Percentiles rank a stretch among this genome's conserved stretches.
phyloP scores from a whole-genome alignment of 2,797 vertebrate species.

The Argentina silus region DNA sequence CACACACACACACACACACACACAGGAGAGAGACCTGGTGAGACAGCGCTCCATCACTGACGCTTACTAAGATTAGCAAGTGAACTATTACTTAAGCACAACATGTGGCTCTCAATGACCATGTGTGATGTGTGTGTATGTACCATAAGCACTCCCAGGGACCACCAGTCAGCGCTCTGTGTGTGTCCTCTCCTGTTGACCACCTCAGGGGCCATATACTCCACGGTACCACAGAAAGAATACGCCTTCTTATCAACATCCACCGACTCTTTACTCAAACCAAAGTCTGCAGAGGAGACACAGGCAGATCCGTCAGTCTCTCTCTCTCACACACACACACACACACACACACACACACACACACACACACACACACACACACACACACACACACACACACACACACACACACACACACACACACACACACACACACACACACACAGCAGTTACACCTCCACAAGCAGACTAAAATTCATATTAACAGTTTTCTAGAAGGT shows the following conservation, averaged over 20 bases:
- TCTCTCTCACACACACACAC: no score
- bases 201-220: constrained; percentile 99
- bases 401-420: background rate
- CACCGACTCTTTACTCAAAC: constrained; percentile 98
- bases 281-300: constrained; percentile 85
- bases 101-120: no score
- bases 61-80: no score
- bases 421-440: background rate
- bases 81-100: background rate
- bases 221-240: constrained; percentile 99
- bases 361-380: background rate
- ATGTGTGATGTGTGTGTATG: constrained; percentile 11
- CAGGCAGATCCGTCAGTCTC: no score
- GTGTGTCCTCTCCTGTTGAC: constrained; percentile 98
- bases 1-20: background rate
- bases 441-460: background rate
- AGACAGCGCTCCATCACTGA: no score
- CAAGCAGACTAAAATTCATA: background rate
- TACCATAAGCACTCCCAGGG: constrained; percentile 98
- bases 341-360: background rate
- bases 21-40: background rate
- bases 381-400: background rate
- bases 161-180: constrained; percentile 99
- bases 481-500: no score
- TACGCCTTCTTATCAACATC: constrained; percentile 98